phyloP scores from a whole-genome alignment of 2,797 vertebrate species.

The Setipinna tenuifilis region DNA sequence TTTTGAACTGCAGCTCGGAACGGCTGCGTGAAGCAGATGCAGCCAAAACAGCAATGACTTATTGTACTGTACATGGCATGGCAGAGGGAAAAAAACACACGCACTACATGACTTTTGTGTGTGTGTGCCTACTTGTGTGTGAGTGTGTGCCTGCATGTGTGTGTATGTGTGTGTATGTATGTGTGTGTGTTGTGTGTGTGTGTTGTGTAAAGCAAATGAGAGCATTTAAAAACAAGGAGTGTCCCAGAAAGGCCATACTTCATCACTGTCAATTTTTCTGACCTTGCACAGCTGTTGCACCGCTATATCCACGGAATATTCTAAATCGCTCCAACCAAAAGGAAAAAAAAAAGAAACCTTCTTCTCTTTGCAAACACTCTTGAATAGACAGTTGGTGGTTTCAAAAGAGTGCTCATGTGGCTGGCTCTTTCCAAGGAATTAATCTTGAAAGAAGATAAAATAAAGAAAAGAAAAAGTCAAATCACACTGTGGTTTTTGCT shows the following conservation, averaged over 20 bases:
- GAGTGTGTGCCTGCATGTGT: background rate
- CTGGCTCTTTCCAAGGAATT: background rate
- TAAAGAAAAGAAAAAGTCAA: background rate
- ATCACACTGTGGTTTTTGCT: background rate
- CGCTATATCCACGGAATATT: background rate
- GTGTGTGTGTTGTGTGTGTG: slow-evolving; percentile 17
- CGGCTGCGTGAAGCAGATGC: background rate
- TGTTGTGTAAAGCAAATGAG: slow-evolving; percentile 26
- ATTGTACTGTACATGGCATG: background rate
- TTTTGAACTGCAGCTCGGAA: background rate
- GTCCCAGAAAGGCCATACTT: slow-evolving; percentile 1
- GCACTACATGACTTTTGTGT: slow-evolving; percentile 33
- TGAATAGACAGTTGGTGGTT: background rate
- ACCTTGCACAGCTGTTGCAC: slow-evolving; percentile 21
- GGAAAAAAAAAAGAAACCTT: no score
- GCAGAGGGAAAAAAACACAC: slow-evolving; percentile 45
- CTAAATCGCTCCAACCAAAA: background rate
- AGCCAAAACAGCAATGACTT: slow-evolving; percentile 2
- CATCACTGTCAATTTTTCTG: background rate
- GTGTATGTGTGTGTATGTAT: background rate
- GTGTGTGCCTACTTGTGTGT: background rate
- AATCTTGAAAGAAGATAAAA: background rate
- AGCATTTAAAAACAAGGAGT: slow-evolving; percentile 6
- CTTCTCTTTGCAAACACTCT: background rate
- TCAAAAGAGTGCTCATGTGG: background rate